Conservation (phyloP, 1,140 invertebrate species). For the Lysiphlebus fabarum region DNA sequence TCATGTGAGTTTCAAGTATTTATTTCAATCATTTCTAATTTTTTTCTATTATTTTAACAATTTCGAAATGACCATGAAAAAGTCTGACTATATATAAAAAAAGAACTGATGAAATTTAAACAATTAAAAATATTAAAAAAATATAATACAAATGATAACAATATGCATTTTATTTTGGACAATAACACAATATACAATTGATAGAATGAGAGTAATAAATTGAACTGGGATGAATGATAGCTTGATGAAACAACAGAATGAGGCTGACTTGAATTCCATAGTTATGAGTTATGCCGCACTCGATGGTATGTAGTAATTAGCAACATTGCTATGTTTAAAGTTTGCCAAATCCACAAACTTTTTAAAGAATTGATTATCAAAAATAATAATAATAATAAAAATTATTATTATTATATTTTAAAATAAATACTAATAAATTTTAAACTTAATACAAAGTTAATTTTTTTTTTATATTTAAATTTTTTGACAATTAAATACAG, state of each 20-base stretch:
- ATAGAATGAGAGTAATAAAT: conserved; percentile 22
- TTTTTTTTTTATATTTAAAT: neutral
- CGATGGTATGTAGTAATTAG: conserved; percentile 54
- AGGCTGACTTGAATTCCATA: conserved; percentile 45
- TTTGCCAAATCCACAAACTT: neutral
- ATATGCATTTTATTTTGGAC: neutral
- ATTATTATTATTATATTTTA: no score
- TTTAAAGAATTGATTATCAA: neutral
- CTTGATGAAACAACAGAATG: conserved; percentile 19
- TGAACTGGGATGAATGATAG: conserved; percentile 15
- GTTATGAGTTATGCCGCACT: conserved; percentile 50
- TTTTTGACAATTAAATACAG: conserved; percentile 1
- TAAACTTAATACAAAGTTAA: no score
- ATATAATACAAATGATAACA: no score
- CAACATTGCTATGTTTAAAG: conserved; percentile 38
- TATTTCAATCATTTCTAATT: no score
- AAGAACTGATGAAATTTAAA: no score
- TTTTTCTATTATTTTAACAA: no score
- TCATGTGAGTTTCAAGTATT: no score
- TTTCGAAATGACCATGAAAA: no score
- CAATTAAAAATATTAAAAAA: no score
- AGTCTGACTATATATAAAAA: no score
- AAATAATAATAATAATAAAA: no score
- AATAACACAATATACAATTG: conserved; percentile 14
- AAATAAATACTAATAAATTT: no score